Evolutionary conservation across 64 coral and sea anemone species (phyloP).

Genomic region (Actinia tenebrosa): DNA sequence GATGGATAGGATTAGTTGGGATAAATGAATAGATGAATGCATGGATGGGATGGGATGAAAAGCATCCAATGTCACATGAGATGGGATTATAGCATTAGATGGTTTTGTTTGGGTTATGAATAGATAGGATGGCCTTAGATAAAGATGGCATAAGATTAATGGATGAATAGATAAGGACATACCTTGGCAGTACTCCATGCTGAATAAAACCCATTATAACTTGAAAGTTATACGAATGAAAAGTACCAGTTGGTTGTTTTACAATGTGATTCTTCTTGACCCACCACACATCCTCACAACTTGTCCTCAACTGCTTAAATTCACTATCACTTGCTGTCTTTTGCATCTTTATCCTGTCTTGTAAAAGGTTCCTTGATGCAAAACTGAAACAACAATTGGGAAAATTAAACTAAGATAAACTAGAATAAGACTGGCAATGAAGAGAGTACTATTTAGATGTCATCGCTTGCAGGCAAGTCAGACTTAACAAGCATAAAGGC

Average conservation of each 20-base stretch:
- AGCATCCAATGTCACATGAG: no score
- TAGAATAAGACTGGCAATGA: no score
- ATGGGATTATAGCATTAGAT: no score
- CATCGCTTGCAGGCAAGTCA: no score
- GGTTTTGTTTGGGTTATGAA: no score
- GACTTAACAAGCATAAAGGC: no score
- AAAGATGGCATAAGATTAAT: neutral
- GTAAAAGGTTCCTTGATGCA: conserved; percentile 55
- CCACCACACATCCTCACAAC: conserved; percentile 85
- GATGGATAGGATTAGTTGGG: neutral
- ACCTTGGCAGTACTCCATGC: conserved; percentile 70
- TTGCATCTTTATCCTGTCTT: conserved; percentile 37
- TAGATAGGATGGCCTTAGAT: neutral
- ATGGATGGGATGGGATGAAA: neutral
- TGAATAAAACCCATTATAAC: conserved; percentile 84
- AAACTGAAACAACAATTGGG: conserved; percentile 26
- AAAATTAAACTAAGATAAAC: neutral
- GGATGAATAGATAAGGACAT: neutral
- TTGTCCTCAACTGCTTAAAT: conserved; percentile 51
- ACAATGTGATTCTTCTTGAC: conserved; percentile 78
- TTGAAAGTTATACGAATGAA: conserved; percentile 97
- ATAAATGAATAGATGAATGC: neutral
- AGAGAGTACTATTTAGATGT: no score
- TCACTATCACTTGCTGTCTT: conserved; percentile 16
- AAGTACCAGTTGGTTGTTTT: conserved; percentile 81